Evolutionary conservation across 2,888 invertebrate species (phyloP).

Genomic region (Branchipolynoe longqiensis): DNA sequence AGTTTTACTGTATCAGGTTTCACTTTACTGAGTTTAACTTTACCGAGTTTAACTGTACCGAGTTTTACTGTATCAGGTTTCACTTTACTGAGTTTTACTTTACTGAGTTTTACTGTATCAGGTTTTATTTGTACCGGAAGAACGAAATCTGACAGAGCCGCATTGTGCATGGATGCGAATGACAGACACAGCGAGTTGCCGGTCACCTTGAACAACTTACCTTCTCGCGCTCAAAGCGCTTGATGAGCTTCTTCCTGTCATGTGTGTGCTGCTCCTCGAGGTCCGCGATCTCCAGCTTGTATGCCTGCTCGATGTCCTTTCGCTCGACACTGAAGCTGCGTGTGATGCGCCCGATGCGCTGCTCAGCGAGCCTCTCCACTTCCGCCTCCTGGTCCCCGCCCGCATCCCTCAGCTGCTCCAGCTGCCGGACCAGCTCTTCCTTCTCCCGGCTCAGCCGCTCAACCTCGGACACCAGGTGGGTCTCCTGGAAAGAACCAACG

Average conservation of each 20-base stretch:
- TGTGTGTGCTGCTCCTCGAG: conserved; percentile 70
- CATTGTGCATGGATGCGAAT: no score
- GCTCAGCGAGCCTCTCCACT: conserved; percentile 15
- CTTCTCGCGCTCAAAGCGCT: conserved; percentile 72
- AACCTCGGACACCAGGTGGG: conserved; percentile 12
- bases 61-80: no score
- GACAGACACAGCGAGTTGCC: no score
- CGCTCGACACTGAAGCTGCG: conserved; percentile 67
- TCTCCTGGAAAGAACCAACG: not conserved
- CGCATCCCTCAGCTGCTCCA: not conserved
- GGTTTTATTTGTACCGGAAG: no score
- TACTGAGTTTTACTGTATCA: no score
- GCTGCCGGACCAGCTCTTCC: not conserved
- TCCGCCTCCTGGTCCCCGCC: not conserved
- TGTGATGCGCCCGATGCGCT: not conserved
- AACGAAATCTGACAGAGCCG: no score
- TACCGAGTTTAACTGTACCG: no score
- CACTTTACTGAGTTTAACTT: no score
- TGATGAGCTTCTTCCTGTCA: conserved; percentile 55
- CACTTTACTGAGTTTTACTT: no score
- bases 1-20: no score
- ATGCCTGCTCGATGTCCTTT: conserved; percentile 76
- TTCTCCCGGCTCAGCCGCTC: not conserved
- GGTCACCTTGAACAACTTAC: no score
- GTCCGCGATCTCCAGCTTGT: conserved; percentile 73